Percentiles rank a stretch among this genome's conserved stretches.
Evolutionary conservation across 1,140 invertebrate genomes (phyloP).

Genomic region (Drosophila murphyi): DNA sequence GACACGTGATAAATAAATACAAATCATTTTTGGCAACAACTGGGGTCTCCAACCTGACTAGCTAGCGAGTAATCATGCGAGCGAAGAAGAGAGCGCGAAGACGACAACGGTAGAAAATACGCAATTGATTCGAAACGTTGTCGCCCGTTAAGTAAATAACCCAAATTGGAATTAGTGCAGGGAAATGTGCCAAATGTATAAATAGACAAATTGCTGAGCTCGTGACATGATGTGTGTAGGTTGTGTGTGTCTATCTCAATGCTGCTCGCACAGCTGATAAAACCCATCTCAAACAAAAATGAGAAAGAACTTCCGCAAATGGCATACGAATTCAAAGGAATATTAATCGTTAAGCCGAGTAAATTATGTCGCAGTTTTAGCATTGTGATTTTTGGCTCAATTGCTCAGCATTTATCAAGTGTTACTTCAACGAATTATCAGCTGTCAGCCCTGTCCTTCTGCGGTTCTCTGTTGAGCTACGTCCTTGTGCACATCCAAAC

Average conservation of each 20-base stretch:
- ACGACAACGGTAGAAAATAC: constrained; percentile 51
- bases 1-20: constrained; percentile 55
- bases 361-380: constrained; percentile 12
- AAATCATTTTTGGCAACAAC: constrained; percentile 56
- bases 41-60: constrained; percentile 6
- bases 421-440: neutral
- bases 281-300: constrained; percentile 8
- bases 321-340: constrained; percentile 7
- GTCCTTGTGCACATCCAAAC: constrained; percentile 25
- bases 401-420: neutral
- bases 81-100: constrained; percentile 8
- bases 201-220: constrained; percentile 66
- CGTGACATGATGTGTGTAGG: constrained; percentile 25
- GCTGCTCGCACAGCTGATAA: neutral
- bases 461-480: constrained; percentile 7
- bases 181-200: constrained; percentile 72
- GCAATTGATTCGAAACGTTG: constrained; percentile 69
- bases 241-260: constrained; percentile 22
- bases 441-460: neutral
- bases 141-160: constrained; percentile 66
- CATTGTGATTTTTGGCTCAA: neutral
- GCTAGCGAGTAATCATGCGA: constrained; percentile 29
- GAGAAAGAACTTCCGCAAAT: neutral
- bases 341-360: neutral
- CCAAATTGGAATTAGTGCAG: constrained; percentile 63